Evolutionary conservation across 2,888 invertebrate genomes (phyloP).

Genomic region (Spodoptera picta): DNA sequence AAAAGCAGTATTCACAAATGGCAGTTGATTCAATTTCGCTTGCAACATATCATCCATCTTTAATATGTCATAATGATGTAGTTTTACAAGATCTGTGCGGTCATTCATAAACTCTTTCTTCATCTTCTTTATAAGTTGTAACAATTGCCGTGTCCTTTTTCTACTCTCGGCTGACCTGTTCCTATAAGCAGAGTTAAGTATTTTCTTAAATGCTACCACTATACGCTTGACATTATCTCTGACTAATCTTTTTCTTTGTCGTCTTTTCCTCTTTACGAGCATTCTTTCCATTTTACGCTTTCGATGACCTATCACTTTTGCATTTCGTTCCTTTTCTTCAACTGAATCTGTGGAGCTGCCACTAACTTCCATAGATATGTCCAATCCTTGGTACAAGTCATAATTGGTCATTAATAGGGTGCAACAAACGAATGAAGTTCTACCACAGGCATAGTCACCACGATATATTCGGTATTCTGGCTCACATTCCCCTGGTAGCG

Average conservation of each 20-base stretch:
- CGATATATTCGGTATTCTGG: conserved; percentile 78
- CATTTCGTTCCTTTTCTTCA: conserved; percentile 59
- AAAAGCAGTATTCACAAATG: conserved; percentile 68
- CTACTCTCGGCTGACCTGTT: conserved; percentile 72
- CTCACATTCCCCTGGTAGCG: conserved; percentile 77
- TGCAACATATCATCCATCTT: conserved; percentile 68
- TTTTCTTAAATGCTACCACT: conserved; percentile 70
- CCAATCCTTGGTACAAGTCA: conserved; percentile 79
- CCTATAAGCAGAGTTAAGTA: conserved; percentile 69
- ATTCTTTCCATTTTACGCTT: conserved; percentile 17
- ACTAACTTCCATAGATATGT: conserved; percentile 74
- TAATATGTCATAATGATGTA: conserved; percentile 70
- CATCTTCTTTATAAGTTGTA: conserved; percentile 73
- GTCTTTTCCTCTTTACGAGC: conserved; percentile 26
- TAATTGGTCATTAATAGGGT: conserved; percentile 72
- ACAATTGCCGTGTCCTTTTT: conserved; percentile 75
- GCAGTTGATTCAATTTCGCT: conserved; percentile 66
- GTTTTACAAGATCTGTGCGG: conserved; percentile 69
- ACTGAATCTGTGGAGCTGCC: conserved; percentile 70
- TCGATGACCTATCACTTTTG: conserved; percentile 46
- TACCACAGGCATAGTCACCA: conserved; percentile 79
- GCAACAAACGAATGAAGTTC: conserved; percentile 77
- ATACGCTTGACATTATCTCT: conserved; percentile 72
- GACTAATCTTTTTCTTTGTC: conserved; percentile 67
- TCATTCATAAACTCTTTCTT: conserved; percentile 76